A percentile compares a stretch with the other conserved stretches of the same genome.
These are phyloP conservation scores for Acrobasis suavella DNA, from an alignment of 2,888 invertebrate species.

Conservation along the genomic window DNA sequence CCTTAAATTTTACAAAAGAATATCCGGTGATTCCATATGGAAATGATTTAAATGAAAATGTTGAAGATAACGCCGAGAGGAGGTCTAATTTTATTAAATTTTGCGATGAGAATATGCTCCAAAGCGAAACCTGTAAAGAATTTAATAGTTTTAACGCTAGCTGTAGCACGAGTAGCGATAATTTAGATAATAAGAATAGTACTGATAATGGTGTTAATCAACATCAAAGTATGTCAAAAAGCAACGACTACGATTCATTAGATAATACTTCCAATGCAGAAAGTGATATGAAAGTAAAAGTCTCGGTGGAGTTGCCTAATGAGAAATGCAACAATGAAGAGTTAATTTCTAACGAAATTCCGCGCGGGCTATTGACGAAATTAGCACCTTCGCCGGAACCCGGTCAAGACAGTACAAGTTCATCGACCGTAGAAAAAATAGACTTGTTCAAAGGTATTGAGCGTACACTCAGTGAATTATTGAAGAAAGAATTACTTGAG, in stretches of 20 bases:
- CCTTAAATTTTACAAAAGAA: constrained; percentile 65
- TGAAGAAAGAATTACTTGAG: constrained; percentile 80
- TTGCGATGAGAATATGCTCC: constrained; percentile 73
- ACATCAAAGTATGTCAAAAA: constrained; percentile 61
- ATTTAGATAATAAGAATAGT: constrained; percentile 58
- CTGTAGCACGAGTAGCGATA: constrained; percentile 59
- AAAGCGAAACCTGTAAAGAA: constrained; percentile 71
- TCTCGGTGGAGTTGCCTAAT: constrained; percentile 57
- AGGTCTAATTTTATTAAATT: constrained; percentile 60
- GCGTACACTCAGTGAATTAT: constrained; percentile 79
- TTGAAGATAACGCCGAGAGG: constrained; percentile 44
- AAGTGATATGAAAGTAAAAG: constrained; percentile 66
- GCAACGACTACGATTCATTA: constrained; percentile 65
- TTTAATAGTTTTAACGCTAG: constrained; percentile 73
- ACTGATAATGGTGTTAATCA: constrained; percentile 58
- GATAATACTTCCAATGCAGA: constrained; percentile 54
- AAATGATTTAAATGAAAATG: constrained; percentile 52
- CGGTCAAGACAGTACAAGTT: constrained; percentile 46
- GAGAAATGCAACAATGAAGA: constrained; percentile 48
- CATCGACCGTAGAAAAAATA: constrained; percentile 63
- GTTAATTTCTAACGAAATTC: constrained; percentile 46
- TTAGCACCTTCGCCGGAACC: constrained; percentile 67
- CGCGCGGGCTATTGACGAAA: constrained; percentile 50
- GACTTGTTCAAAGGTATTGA: constrained; percentile 80
- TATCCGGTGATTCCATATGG: constrained; percentile 57